Base-by-base conservation (phyloP, 1,140 invertebrate genomes). In the Sycophila sp. region DNA sequence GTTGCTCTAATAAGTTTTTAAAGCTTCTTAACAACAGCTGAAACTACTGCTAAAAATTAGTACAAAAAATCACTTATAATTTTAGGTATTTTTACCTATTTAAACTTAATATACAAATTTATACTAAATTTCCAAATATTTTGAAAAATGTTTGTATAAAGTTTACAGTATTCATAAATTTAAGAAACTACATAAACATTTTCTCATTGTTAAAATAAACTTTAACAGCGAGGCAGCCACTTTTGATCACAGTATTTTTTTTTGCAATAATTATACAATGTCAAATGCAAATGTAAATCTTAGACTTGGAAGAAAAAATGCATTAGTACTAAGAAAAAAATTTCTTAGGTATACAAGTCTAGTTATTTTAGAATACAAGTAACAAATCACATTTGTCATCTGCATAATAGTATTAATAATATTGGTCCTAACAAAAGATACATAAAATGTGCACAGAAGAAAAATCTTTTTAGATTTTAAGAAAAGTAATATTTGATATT, bases 161-260 rank as follows among this genome's bases (percentile, higher is more conserved):
- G n/a, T n/a, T n/a, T n/a, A n/a, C n/a, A n/a, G n/a, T n/a, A n/a
- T n/a, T n/a, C n/a, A n/a, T 8, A 26, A 45, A 3, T 26, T 28
- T 7, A 7, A 60, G 6, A 63, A 22, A 6, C 13, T 38, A 60
- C 7, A 34, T n/a, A 63, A 63, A 34, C 19, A 34, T 53, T 56
- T 67, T 42, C 17, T 32, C 2, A 28, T 45, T 4, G 17, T 56
- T 36, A 32, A 68, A 68, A 28, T 17, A 4, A 66, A 76, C 63
- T 76, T 73, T 68, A 76, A 80, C 72, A 76, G 69, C 63, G 60
- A 55, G 69, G 75, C 73, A 76, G 76, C 59, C 69, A 60, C 65
- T 55, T 40, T 72, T 76, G 79, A 81, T 81, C 80, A 81, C 80
- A 81, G 80, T 78, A 71, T 73, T 73, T 76, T 65, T 76, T 72